Evolutionary conservation across 92 coral and sea anemone genomes (phyloP), one percentile per base, ranked within the genome.

Genomic region (Parazoanthus atlanticus): DNA sequence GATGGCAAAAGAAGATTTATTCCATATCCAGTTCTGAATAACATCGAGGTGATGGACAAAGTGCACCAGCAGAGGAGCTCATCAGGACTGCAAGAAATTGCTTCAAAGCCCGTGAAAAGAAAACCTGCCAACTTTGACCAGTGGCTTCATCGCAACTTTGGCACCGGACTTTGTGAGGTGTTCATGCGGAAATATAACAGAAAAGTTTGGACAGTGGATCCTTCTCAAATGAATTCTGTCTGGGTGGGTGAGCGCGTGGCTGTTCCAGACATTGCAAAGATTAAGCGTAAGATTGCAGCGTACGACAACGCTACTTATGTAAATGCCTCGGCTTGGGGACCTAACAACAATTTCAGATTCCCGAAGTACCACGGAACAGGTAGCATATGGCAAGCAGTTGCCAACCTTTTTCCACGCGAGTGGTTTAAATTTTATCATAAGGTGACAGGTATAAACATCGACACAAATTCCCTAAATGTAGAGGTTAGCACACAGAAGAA

Each of bases 171-270:
- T 34, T 85, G 85, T 46, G 83, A 93, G 16, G 74, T 93, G 15
- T 91, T 93, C 56, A 76, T 93, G 95, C 89, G 92, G 41, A 93
- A 93, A 76, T 93, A 93, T 56, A 93, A 93, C 84, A 88, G 81
- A 41, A 91, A 93, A 70, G 88, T 93, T 70, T 93, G 95, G 94
- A 91, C 95, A 0, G 92, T 93, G 17, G 91, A 93, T 78, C 86
- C 94, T 6, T 72, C 72, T 25, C 86, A 93, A 82, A 93, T 93
- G 95, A 93, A 91, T 65, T 77, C 89, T 30, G 89, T 70, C 28
- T 93, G 95, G 95, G 92, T 93, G 13, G 92, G 91, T 26, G 95
- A 93, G 33, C 76, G 94, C 40, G 95, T 93, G 8, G 94, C 95
- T 49, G 89, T 93, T 43, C 95, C 95, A 21, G 88, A 92, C 67